phyloP scores from a whole-genome alignment of 92 coral and sea anemone genomes.

The Umimayanthus kanabou region DNA sequence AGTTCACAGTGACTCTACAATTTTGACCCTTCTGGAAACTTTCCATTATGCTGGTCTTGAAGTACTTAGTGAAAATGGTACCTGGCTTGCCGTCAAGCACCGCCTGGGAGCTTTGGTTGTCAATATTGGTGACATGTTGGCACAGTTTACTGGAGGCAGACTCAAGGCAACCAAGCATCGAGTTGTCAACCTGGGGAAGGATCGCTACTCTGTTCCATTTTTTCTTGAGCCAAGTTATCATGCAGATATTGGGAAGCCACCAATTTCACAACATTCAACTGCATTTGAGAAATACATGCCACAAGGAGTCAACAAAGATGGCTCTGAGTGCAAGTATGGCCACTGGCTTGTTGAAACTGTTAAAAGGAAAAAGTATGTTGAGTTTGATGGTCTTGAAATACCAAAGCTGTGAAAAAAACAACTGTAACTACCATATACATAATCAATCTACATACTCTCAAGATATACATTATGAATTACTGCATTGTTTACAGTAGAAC shows the following conservation, averaged over 20 bases:
- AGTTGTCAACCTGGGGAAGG: constrained; percentile 45
- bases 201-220: constrained; percentile 32
- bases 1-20: no score
- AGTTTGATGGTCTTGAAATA: constrained; percentile 28
- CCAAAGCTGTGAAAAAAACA: constrained; percentile 18
- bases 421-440: no score
- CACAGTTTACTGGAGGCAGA: no score
- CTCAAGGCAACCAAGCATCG: constrained; percentile 58
- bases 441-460: no score
- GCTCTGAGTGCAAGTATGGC: background rate
- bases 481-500: no score
- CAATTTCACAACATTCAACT: constrained; percentile 11
- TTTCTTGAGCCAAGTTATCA: constrained; percentile 61
- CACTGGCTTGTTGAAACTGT: background rate
- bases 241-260: background rate
- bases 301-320: constrained; percentile 36
- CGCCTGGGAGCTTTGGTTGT: constrained; percentile 33
- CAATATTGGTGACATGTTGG: no score
- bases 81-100: constrained; percentile 49
- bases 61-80: constrained; percentile 16
- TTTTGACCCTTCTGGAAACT: constrained; percentile 4
- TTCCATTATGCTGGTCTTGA: constrained; percentile 56
- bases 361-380: constrained; percentile 42
- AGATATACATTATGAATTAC: no score
- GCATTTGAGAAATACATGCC: constrained; percentile 12